Evolutionary conservation across 2,797 vertebrate genomes (phyloP).

Genomic region (Rhynchotus rufescens): DNA sequence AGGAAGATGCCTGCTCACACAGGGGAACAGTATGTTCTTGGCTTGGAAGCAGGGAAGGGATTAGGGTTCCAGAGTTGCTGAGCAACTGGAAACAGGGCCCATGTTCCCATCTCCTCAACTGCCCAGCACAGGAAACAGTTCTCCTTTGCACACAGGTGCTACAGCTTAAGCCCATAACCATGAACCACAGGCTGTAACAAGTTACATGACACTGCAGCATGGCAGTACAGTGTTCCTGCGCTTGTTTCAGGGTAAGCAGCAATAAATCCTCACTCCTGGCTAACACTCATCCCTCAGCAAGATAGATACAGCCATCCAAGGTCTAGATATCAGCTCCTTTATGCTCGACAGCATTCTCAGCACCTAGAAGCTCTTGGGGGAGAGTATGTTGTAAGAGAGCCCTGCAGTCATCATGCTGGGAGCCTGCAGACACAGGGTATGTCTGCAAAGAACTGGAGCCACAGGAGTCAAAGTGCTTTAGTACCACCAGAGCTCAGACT

Average conservation of each 20-base stretch:
- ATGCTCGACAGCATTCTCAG: neutral
- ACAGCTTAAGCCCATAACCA: too few species aligned
- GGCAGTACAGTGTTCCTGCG: neutral
- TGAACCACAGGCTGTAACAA: neutral
- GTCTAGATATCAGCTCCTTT: neutral
- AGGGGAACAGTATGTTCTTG: neutral
- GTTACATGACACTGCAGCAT: neutral
- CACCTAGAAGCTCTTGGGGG: neutral
- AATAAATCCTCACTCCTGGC: neutral
- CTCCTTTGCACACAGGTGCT: too few species aligned
- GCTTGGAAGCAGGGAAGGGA: too few species aligned
- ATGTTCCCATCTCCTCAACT: too few species aligned
- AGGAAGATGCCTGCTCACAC: neutral
- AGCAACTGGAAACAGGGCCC: too few species aligned
- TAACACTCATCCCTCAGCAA: neutral
- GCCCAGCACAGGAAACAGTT: too few species aligned
- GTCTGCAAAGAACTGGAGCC: neutral
- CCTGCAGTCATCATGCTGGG: neutral
- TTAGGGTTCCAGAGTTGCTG: neutral
- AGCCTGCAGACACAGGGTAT: neutral
- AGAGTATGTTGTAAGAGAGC: neutral
- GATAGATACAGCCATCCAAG: neutral
- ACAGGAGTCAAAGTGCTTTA: neutral
- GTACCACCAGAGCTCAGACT: neutral
- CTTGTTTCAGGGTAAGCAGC: neutral